Evolutionary conservation across 1,140 invertebrate species (phyloP).

Genomic region (Heliconius hermathena): DNA sequence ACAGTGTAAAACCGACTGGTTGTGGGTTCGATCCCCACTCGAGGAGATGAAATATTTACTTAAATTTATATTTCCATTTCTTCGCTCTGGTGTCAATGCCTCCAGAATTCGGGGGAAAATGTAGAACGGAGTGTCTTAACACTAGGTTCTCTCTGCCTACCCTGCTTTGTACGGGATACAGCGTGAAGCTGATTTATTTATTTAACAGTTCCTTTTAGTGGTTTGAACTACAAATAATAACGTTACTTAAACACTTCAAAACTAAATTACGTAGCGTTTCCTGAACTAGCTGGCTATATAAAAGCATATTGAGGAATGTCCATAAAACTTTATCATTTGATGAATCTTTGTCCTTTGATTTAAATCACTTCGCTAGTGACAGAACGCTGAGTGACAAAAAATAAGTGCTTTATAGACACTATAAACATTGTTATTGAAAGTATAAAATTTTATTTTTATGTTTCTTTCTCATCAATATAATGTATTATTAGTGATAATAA

Average conservation of each 20-base stretch:
- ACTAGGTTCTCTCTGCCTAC: no score
- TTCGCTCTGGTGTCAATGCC: no score
- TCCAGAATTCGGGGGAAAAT: no score
- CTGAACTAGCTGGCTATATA: background rate
- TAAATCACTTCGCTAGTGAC: constrained; percentile 12
- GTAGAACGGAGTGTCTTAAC: no score
- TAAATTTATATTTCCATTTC: no score
- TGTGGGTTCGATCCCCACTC: no score
- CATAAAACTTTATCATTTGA: constrained; percentile 19
- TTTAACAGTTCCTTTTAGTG: no score
- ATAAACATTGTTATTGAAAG: constrained; percentile 14
- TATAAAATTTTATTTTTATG: background rate
- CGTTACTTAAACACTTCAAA: background rate
- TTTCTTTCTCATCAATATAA: background rate
- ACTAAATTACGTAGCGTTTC: background rate
- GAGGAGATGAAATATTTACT: no score
- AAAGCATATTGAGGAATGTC: constrained; percentile 2
- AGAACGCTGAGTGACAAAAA: constrained; percentile 19
- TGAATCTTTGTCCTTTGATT: constrained; percentile 18
- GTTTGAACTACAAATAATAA: background rate
- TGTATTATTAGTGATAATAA: background rate
- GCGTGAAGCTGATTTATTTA: no score
- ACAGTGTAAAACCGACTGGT: no score
- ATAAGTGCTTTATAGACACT: constrained; percentile 2
- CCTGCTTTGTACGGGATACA: no score